Base-by-base conservation (phyloP, 2,797 vertebrate species). In the Peromyscus aztecus region DNA sequence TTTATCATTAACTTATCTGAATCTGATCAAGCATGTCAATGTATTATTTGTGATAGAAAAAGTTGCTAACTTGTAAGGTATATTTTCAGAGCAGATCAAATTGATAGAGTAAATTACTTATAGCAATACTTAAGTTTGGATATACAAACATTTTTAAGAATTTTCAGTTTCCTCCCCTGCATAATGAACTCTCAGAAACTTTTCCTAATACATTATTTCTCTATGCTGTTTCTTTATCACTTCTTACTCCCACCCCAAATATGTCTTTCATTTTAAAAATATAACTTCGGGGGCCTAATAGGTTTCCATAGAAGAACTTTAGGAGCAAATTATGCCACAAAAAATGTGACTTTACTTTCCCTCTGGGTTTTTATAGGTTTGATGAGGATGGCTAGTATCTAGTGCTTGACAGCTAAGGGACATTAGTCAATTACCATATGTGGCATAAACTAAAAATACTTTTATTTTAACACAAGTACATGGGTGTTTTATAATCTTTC, bases 21-120 rank as follows among this genome's bases (percentile, higher is more conserved):
- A 95, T n/a, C 63, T 46, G 9, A 94, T 89, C 31, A 61, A 97
- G 21, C 16, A 94, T 23, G 49, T 90, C 69, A 93, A 67, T 89
- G 21, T 27, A 12, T 77, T 91, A 75, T 13, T 94, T 95, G 57
- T 89, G 29, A 67, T 49, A 8, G 94, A 93, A 10, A 92, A 34
- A 89, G 43, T 46, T 91, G 90, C 89, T 90, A 80, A 89, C 21
- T 90, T 46, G 67, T 5, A 87, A 21, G 9, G 89, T 63, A 52
- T 76, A 10, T 86, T 93, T 90, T 94, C 40, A 49, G 40, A 91
- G 57, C 11, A 85, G 27, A 94, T 80, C 3, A 86, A 37, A 93
- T 46, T 46, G 83, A 52, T 87, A 91, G 78, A 89, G 5, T 2
- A 91, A 69, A 31, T 49, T 63, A 69, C 16, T 78, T 3, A 78